These are phyloP conservation scores for Paramormyrops kingsleyae DNA, from an alignment of 2,113 vertebrate species.

Conservation along the genomic window DNA sequence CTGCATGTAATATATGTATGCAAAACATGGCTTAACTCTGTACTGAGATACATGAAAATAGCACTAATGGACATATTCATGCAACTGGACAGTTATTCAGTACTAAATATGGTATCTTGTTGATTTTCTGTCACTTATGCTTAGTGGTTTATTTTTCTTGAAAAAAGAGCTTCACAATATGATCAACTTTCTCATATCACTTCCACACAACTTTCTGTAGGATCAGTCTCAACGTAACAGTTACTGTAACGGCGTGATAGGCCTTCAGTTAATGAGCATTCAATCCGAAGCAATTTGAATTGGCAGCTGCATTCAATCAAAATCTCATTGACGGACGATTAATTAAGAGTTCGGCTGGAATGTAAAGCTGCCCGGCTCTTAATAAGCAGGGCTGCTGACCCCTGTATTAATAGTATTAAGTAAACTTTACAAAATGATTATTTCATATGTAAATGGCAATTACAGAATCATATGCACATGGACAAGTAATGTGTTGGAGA, in stretches of 20 bases:
- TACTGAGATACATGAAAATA: background rate
- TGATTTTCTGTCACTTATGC: background rate
- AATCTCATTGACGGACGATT: background rate
- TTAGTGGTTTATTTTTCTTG: background rate
- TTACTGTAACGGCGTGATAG: background rate
- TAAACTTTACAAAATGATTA: background rate
- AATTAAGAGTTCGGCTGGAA: conserved; percentile 17
- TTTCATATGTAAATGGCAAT: background rate
- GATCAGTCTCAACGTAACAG: background rate
- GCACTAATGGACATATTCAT: background rate
- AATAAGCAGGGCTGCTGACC: background rate
- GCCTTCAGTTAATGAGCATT: background rate
- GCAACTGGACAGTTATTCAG: background rate
- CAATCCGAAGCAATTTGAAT: background rate
- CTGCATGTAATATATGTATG: background rate
- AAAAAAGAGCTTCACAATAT: background rate
- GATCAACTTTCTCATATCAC: background rate
- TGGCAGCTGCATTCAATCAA: background rate
- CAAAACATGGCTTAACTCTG: background rate
- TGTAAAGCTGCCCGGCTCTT: background rate
- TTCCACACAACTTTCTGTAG: background rate
- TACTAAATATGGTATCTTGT: background rate
- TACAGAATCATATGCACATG: background rate
- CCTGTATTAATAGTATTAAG: background rate
- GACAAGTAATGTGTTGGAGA: background rate